Percentiles rank a stretch among this genome's conserved stretches.
Conservation (phyloP, 1,140 invertebrate species). For the Tenebrio molitor region DNA sequence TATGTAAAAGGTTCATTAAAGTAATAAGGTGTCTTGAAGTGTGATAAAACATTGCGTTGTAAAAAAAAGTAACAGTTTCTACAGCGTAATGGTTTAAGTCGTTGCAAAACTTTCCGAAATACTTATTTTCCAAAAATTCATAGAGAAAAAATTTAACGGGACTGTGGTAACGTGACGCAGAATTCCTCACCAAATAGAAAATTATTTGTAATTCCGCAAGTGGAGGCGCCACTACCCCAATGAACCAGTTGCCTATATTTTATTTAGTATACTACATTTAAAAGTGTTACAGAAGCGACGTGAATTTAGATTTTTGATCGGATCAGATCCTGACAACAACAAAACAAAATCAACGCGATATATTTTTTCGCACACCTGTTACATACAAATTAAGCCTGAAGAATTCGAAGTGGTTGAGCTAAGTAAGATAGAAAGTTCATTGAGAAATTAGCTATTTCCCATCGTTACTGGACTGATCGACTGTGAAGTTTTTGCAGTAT, state of each 20-base stretch:
- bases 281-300: conserved; percentile 32
- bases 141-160: no score
- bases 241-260: conserved; percentile 22
- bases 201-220: conserved; percentile 21
- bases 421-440: conserved; percentile 27
- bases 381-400: conserved; percentile 9
- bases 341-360: conserved; percentile 14
- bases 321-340: conserved; percentile 13
- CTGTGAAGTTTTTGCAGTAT: background rate
- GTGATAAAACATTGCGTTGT: no score
- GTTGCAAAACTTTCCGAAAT: no score
- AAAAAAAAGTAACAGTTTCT: no score
- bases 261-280: conserved; percentile 43
- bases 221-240: conserved; percentile 36
- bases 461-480: conserved; percentile 3
- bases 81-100: no score
- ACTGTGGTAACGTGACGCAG: no score
- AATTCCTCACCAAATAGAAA: conserved; percentile 16
- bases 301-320: conserved; percentile 22
- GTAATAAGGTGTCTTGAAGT: no score
- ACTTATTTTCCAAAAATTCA: no score
- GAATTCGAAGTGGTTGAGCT: conserved; percentile 4
- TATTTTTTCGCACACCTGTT: conserved; percentile 27
- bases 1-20: no score
- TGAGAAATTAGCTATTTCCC: conserved; percentile 19